Percentiles rank a stretch among this genome's conserved stretches.
Evolutionary conservation across 2,797 vertebrate genomes (phyloP).

Genomic region (Onychomys leucogaster): DNA sequence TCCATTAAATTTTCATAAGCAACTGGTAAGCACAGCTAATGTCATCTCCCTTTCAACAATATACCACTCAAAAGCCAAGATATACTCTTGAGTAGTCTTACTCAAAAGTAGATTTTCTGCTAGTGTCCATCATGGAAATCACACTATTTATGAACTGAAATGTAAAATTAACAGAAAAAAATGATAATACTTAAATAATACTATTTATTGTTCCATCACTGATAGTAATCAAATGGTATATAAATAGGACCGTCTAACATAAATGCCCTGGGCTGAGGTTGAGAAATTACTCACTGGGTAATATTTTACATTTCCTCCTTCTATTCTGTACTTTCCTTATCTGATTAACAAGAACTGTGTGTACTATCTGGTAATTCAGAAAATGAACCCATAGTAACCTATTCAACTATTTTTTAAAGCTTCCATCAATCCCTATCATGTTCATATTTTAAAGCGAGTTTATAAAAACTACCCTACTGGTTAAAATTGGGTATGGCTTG

Average conservation of each 20-base stretch:
- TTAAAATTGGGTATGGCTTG: constrained; percentile 13
- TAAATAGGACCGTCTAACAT: neutral
- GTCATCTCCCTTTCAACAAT: constrained; percentile 48
- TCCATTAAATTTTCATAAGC: constrained; percentile 76
- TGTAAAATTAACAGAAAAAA: constrained; percentile 35
- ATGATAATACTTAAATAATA: neutral
- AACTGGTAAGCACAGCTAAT: constrained; percentile 40
- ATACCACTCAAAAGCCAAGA: constrained; percentile 27
- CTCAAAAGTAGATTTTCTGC: constrained; percentile 5
- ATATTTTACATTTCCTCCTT: neutral
- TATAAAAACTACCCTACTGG: neutral
- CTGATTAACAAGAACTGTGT: neutral
- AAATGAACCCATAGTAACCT: neutral
- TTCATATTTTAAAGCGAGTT: constrained; percentile 17
- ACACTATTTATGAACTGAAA: constrained; percentile 15
- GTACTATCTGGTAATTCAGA: neutral
- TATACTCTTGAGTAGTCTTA: neutral
- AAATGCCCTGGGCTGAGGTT: neutral
- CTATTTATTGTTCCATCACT: neutral
- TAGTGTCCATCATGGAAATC: neutral
- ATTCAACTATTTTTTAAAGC: neutral
- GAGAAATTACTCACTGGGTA: neutral
- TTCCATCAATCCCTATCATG: neutral
- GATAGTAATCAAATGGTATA: neutral
- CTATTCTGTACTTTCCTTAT: neutral